phyloP scores from a whole-genome alignment of 2,888 invertebrate species.

The Aleiodes alternator region DNA sequence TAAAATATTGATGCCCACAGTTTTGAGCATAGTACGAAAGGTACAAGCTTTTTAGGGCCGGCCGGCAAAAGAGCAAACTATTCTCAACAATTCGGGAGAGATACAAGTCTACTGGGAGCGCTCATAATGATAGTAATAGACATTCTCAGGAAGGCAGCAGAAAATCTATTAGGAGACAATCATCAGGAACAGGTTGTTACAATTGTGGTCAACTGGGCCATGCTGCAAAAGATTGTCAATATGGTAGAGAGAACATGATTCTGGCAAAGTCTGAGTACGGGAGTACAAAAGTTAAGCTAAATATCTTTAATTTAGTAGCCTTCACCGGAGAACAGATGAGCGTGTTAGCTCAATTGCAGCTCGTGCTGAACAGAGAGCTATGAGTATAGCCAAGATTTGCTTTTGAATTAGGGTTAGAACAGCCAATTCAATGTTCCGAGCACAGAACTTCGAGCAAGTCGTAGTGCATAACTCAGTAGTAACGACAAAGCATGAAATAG shows the following conservation, averaged over 20 bases:
- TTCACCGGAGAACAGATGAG: background rate
- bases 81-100: no score
- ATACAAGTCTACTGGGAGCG: no score
- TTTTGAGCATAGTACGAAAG: no score
- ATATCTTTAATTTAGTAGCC: background rate
- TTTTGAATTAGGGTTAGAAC: background rate
- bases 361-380: background rate
- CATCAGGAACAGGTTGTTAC: no score
- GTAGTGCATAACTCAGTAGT: background rate
- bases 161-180: no score
- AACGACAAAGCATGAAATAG: background rate
- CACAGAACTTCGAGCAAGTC: background rate
- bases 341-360: background rate
- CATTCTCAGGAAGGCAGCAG: no score
- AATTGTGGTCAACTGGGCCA: no score
- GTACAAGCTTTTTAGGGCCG: no score
- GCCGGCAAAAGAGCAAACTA: background rate
- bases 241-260: background rate
- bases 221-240: no score
- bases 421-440: background rate
- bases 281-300: background rate
- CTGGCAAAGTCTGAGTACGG: constrained; percentile 4
- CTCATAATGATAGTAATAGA: no score
- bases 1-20: no score
- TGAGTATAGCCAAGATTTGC: background rate